These are phyloP conservation scores for Nudaria mundana DNA, from an alignment of 2,888 invertebrate genomes.

Conservation along the genomic window DNA sequence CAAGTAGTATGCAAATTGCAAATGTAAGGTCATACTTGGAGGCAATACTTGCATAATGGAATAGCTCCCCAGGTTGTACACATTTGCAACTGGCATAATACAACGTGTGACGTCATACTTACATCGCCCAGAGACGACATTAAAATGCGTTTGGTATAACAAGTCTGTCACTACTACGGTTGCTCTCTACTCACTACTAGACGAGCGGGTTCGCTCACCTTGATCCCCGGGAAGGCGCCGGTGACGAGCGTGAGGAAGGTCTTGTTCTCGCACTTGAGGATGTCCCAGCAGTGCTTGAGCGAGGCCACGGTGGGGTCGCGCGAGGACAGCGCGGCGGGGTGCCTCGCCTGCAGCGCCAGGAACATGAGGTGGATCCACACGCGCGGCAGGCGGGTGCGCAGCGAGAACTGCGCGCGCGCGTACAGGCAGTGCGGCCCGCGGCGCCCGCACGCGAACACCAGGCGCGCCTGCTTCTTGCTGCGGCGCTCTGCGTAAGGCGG, in stretches of 20 bases:
- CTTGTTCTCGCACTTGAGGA: slow-evolving; percentile 94
- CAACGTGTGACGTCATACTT: no score
- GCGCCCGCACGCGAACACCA: slow-evolving; percentile 95
- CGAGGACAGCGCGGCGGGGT: slow-evolving; percentile 88
- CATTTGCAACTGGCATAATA: no score
- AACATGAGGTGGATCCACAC: slow-evolving; percentile 99
- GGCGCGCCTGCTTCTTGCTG: slow-evolving; percentile 93
- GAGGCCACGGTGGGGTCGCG: slow-evolving; percentile 91
- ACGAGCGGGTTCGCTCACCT: slow-evolving; percentile 82
- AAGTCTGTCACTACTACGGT: no score
- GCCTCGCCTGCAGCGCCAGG: slow-evolving; percentile 92
- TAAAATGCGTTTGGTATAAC: no score
- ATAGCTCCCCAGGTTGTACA: no score
- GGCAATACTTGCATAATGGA: no score
- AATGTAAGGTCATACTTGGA: no score
- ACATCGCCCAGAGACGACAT: no score
- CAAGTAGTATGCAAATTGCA: no score
- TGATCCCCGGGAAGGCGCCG: slow-evolving; percentile 94
- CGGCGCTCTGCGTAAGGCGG: slow-evolving; percentile 79
- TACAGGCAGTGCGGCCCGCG: slow-evolving; percentile 95
- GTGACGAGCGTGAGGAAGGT: slow-evolving; percentile 95
- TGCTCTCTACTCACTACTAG: no score
- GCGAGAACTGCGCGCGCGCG: slow-evolving; percentile 88
- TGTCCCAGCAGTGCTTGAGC: slow-evolving; percentile 96
- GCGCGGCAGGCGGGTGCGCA: slow-evolving; percentile 90